A percentile compares a stretch with the other conserved stretches of the same genome.
Conservation (phyloP, 2,113 vertebrate species). For the Amphiprion ocellaris region DNA sequence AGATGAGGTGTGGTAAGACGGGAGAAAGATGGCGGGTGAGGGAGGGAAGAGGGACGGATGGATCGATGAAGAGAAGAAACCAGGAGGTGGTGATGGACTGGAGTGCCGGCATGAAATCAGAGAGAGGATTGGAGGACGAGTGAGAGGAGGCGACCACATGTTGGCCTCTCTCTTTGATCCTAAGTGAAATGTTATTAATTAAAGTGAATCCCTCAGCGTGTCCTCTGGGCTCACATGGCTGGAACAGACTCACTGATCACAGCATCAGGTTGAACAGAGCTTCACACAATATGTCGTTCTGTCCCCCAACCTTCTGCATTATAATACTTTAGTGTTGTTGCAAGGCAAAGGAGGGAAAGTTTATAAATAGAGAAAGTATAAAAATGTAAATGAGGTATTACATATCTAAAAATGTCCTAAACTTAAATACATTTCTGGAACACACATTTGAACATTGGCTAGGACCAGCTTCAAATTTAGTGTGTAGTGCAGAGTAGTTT, state of each 20-base stretch:
- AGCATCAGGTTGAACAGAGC: conserved; percentile 22
- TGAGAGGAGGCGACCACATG: conserved; percentile 9
- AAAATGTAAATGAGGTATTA: too few species aligned
- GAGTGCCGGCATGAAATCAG: conserved; percentile 41
- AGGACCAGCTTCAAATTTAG: too few species aligned
- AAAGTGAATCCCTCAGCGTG: conserved; percentile 36
- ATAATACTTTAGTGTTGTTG: neutral
- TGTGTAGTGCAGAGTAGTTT: too few species aligned
- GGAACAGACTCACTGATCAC: conserved; percentile 39
- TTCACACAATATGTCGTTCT: neutral
- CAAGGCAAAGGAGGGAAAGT: too few species aligned
- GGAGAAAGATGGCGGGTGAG: neutral
- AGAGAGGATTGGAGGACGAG: conserved; percentile 9
- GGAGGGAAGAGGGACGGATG: neutral
- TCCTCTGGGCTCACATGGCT: conserved; percentile 21
- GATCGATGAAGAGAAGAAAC: neutral
- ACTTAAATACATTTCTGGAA: too few species aligned
- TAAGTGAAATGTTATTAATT: conserved; percentile 53
- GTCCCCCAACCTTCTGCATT: neutral
- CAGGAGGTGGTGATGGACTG: conserved; percentile 26
- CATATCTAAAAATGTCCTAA: too few species aligned
- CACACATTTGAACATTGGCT: neutral
- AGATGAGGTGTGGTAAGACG: neutral
- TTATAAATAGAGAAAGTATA: neutral
- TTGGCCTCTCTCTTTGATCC: conserved; percentile 54